Base-by-base conservation (phyloP, 2,888 invertebrate genomes). In the Scaptomyza caliginosa region DNA sequence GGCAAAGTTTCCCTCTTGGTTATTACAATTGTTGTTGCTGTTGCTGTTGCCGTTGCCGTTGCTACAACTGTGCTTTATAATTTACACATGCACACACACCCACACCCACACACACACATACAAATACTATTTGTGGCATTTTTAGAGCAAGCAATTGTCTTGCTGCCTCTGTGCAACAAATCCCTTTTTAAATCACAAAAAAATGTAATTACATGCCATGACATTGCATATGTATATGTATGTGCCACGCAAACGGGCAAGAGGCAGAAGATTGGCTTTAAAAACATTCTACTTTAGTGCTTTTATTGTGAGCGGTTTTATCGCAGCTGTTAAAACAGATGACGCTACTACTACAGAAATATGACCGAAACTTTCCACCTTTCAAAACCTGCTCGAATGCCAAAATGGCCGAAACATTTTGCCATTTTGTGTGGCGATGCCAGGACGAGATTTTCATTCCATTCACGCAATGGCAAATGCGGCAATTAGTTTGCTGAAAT, bases 41-140 rank as follows among this genome's bases (percentile, higher is more conserved):
- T 21, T 49, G n/a, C n/a, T n/a, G n/a, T n/a, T n/a, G n/a, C n/a
- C n/a, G n/a, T n/a, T n/a, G n/a, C n/a, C n/a, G n/a, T n/a, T 57
- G 42, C 30, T 11, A 39, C 23, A 30, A 45, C 34, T 50, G 65
- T 45, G 60, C 59, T 69, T 81, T 84, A 80, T 80, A 83, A 80
- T 83, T 81, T 70, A 76, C 69, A 32, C 24, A 24, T 8, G 8
- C 3, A 77, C 65, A 19, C 21, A 34, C 28, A 28, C 34, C 16
- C 17, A 70, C n/a, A 76, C 69, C n/a, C 24, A 24, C 2, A 24
- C 3, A 77, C 65, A 19, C 21, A 34, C 28, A 28, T 26, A 21
- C 17, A 70, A n/a, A n/a, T n/a, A n/a, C n/a, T 70, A 86, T 81
- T 86, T 86, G 87, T 81, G 81, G 87, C 81, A 80, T 80, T 86